phyloP scores from a whole-genome alignment of 2,113 vertebrate species.

The Epinephelus cyanopodus region DNA sequence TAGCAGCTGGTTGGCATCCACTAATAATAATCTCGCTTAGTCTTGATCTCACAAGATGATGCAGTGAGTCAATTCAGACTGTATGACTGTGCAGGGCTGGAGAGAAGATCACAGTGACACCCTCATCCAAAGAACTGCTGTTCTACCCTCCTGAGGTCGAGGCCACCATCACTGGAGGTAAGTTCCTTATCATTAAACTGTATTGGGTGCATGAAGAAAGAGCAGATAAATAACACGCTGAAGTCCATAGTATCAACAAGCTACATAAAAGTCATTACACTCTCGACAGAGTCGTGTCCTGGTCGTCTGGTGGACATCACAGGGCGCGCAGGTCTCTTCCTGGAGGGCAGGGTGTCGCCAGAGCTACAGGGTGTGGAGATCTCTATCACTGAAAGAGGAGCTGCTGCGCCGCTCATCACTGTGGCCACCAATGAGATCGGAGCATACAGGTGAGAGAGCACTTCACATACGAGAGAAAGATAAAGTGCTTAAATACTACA shows the following conservation, averaged over 20 bases:
- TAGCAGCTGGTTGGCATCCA: not conserved
- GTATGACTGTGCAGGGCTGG: conserved; percentile 87
- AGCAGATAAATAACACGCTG: not conserved
- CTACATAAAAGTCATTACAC: not conserved
- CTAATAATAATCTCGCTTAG: not conserved
- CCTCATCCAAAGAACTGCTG: conserved; percentile 95
- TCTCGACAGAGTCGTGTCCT: conserved; percentile 91
- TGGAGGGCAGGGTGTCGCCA: conserved; percentile 92
- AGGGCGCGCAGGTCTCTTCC: conserved; percentile 94
- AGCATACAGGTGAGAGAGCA: conserved; percentile 89
- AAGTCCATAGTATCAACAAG: not conserved
- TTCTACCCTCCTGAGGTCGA: conserved; percentile 97
- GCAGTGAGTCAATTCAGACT: conserved; percentile 6
- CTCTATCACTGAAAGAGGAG: conserved; percentile 91
- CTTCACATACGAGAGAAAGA: not conserved
- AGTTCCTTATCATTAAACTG: not conserved
- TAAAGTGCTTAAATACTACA: not conserved
- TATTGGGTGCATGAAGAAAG: not conserved
- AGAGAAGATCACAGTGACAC: conserved; percentile 95
- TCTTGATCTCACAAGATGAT: not conserved
- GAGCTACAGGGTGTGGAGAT: conserved; percentile 95
- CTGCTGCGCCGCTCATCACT: conserved; percentile 87
- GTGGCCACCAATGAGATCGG: conserved; percentile 92
- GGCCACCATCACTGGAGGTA: conserved; percentile 94
- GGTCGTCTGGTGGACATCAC: conserved; percentile 93